Base-by-base conservation (phyloP, 1,140 invertebrate genomes). In the Tetragnatha versicolor region DNA sequence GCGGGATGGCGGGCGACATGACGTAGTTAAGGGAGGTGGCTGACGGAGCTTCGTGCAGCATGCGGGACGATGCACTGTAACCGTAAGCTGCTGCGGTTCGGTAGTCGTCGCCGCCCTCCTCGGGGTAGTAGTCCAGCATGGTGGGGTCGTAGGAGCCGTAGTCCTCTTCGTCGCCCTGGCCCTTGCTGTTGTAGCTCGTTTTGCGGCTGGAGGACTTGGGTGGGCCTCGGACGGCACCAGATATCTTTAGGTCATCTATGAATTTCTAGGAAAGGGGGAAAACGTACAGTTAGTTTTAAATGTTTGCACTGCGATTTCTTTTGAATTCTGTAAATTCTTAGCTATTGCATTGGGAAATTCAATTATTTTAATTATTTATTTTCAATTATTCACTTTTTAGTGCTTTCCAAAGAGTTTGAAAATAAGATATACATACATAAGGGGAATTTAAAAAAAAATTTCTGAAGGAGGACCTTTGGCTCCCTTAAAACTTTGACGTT, bases 61-160 rank as follows among this genome's bases (percentile, higher is more conserved):
- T 31, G 1, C 75, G 75, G 5, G 49, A 55, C 9, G 61, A 20
- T 39, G 22, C 49, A 68, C 58, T 49, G 35, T 68, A 78, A n/a
- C 22, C 29, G n/a, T 78, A 78, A 3, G 17, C 47, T 7, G 33
- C 33, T 20, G 39, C 25, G 5, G 10, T 60, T 60, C 39, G 27
- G 35, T 68, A 78, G 5, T 78, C 75, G 33, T 78, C 75, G 20
- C 25, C 27, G 29, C 14, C 33, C 17, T 69, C 58, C 12, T 82
- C 80, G 25, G 65, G 72, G 73, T 79, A 75, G 65, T 79, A 82
- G 4, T 82, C 81, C 25, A 65, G 45, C 14, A 78, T 25, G 29
- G 55, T 79, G 25, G 82, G 73, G 58, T 82, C 79, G 55, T 81
- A 80, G 14, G 37, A 63, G 29, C 51, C 51, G 20, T 82, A 76